Conservation (phyloP, 2,113 vertebrate species). For the Kryptolebias marmoratus region DNA sequence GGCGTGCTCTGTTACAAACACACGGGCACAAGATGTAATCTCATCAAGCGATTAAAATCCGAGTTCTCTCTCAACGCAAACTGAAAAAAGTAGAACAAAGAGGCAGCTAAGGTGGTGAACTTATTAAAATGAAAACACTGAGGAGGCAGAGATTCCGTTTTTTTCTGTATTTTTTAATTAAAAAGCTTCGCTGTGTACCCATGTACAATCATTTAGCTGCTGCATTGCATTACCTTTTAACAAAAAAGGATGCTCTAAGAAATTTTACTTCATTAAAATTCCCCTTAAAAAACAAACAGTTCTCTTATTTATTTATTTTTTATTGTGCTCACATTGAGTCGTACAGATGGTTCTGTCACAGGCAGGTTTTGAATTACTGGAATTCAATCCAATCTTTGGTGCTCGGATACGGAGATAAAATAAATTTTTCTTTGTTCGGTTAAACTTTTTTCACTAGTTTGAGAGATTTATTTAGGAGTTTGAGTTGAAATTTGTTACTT, state of each 20-base stretch:
- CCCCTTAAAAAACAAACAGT: not conserved
- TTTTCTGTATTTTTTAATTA: conserved; percentile 39
- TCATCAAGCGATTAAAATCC: conserved; percentile 75
- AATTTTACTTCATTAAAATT: not conserved
- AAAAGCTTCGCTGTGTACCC: conserved; percentile 1
- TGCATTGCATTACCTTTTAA: not conserved
- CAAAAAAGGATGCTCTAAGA: no score
- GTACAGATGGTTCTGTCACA: not conserved
- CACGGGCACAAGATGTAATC: conserved; percentile 72
- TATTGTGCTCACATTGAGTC: not conserved
- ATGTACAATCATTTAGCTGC: not conserved
- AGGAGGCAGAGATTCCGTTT: conserved; percentile 23
- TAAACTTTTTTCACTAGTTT: not conserved
- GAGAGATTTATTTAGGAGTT: not conserved
- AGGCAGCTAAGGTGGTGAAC: not conserved
- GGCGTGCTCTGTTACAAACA: conserved; percentile 71
- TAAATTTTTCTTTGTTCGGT: no score
- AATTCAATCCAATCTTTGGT: not conserved
- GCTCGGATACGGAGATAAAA: not conserved
- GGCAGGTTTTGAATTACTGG: not conserved
- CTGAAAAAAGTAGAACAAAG: conserved; percentile 41
- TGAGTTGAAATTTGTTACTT: no score
- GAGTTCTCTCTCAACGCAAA: conserved; percentile 34
- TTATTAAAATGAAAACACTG: conserved; percentile 18
- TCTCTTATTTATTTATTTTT: not conserved